phyloP scores from a whole-genome alignment of 2,797 vertebrate genomes.

The Sebastolobus altivelis region DNA sequence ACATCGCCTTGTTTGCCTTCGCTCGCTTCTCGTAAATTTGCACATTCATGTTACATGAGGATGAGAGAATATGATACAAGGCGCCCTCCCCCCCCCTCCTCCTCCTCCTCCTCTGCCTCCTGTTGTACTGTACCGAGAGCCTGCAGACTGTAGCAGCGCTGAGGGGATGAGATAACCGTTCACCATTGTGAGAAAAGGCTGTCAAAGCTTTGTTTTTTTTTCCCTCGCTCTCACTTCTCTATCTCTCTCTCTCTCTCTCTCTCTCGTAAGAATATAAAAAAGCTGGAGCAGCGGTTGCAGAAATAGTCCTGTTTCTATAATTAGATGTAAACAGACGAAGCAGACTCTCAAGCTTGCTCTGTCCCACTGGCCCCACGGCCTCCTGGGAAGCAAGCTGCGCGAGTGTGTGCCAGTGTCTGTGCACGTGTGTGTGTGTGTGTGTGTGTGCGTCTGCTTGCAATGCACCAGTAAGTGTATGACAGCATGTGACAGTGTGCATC shows the following conservation, averaged over 20 bases:
- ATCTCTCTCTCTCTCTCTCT: conserved; percentile 8
- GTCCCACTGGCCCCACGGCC: conserved; percentile 79
- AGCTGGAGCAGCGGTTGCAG: conserved; percentile 71
- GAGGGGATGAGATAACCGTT: conserved; percentile 79
- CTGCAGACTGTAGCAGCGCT: conserved; percentile 71
- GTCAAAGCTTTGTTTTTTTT: conserved; percentile 74
- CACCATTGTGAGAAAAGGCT: conserved; percentile 78
- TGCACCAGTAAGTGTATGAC: conserved; percentile 74
- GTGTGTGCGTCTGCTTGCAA: conserved; percentile 49
- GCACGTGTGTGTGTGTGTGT: conserved; percentile 35
- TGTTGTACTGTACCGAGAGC: conserved; percentile 69
- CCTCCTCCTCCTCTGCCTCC: conserved; percentile 37
- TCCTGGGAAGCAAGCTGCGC: conserved; percentile 74
- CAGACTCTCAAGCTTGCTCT: conserved; percentile 76
- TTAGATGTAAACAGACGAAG: conserved; percentile 84
- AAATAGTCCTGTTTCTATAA: conserved; percentile 84
- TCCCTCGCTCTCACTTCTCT: background rate
- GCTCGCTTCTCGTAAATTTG: conserved; percentile 68
- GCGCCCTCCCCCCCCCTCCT: conserved; percentile 13
- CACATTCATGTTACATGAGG: conserved; percentile 76
- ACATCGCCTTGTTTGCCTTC: conserved; percentile 31
- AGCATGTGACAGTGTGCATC: conserved; percentile 74
- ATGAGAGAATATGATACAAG: conserved; percentile 70
- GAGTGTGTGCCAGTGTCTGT: conserved; percentile 38
- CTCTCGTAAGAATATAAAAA: conserved; percentile 73